A percentile compares a stretch with the other conserved stretches of the same genome.
Conservation (phyloP, 2,888 invertebrate species). For the Ormyrus rosae region DNA sequence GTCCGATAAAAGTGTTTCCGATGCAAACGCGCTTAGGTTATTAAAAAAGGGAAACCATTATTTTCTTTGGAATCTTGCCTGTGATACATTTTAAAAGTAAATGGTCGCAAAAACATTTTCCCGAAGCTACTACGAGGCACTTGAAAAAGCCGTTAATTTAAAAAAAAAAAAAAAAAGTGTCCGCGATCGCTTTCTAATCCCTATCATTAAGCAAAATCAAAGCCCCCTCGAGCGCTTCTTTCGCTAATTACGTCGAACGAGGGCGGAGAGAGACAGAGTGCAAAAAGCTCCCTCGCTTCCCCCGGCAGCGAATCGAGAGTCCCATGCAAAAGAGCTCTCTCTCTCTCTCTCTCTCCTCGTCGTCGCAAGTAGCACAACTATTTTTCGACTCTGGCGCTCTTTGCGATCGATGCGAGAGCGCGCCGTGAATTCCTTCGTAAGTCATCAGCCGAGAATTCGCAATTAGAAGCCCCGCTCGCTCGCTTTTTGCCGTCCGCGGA, state of each 20-base stretch:
- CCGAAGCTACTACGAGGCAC: no score
- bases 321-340: neutral
- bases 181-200: slow-evolving; percentile 9
- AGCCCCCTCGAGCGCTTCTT: neutral
- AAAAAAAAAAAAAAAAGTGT: neutral
- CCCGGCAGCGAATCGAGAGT: slow-evolving; percentile 1
- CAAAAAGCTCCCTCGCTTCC: neutral
- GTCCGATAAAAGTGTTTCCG: slow-evolving; percentile 19
- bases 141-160: no score
- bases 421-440: slow-evolving; percentile 58
- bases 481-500: slow-evolving; percentile 37
- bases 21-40: neutral
- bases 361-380: slow-evolving; percentile 34
- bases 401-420: slow-evolving; percentile 13
- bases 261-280: no score
- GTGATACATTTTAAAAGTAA: no score
- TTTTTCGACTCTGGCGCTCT: slow-evolving; percentile 32
- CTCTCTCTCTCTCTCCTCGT: no score
- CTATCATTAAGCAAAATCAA: slow-evolving; percentile 8
- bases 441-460: slow-evolving; percentile 63
- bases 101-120: no score
- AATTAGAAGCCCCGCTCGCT: slow-evolving; percentile 60
- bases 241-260: neutral
- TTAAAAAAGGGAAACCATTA: neutral
- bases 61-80: neutral